Evolutionary conservation across 2,888 invertebrate genomes (phyloP).

Genomic region (Ectobius pallidus): DNA sequence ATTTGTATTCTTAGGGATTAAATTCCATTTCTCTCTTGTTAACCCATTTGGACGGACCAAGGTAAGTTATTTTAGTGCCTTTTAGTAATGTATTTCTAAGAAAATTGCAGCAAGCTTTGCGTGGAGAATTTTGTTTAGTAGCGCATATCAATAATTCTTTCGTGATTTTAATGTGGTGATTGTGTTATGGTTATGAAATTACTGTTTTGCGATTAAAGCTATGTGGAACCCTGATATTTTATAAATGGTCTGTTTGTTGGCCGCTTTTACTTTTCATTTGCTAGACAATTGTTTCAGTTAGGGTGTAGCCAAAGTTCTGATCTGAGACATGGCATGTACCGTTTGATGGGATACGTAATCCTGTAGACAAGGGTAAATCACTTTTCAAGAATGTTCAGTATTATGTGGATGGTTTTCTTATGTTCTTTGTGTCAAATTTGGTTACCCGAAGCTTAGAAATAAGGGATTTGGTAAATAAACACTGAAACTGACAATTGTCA

Average conservation of each 20-base stretch:
- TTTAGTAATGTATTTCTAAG: slow-evolving; percentile 1
- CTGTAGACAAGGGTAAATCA: not conserved
- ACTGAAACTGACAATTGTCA: no score
- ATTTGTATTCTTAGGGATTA: slow-evolving; percentile 55
- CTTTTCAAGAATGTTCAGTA: not conserved
- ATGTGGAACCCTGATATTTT: not conserved
- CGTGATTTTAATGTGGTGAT: not conserved
- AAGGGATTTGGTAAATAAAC: no score
- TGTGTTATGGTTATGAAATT: not conserved
- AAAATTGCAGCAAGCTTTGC: not conserved
- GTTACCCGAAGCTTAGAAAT: no score
- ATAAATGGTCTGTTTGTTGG: no score
- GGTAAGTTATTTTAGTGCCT: slow-evolving; percentile 58
- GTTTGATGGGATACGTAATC: not conserved
- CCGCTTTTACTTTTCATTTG: no score
- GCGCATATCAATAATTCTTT: slow-evolving; percentile 5
- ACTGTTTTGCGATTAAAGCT: no score
- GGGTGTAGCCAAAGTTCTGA: slow-evolving; percentile 5
- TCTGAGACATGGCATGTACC: not conserved
- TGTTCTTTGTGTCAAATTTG: no score
- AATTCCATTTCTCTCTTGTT: slow-evolving; percentile 66
- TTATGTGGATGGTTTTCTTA: no score
- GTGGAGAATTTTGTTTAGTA: not conserved
- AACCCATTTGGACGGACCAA: slow-evolving; percentile 82
- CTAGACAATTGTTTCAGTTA: not conserved